These are phyloP conservation scores for Paratilapia polleni DNA, from an alignment of 2,113 vertebrate species.

Conservation along the genomic window DNA sequence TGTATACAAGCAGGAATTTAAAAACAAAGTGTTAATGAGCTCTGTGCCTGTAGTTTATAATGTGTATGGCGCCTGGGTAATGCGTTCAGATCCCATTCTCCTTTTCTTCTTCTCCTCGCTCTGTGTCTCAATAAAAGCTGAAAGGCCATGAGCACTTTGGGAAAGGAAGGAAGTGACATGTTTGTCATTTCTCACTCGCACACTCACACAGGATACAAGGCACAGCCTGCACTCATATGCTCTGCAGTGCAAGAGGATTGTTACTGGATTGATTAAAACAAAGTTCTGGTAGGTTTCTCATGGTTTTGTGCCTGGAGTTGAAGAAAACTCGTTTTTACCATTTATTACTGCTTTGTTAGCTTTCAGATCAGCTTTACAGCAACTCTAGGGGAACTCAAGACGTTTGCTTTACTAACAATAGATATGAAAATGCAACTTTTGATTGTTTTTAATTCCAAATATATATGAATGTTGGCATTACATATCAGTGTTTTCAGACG, in stretches of 20 bases:
- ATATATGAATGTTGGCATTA: not conserved
- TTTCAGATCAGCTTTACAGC: not conserved
- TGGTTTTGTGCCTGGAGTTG: not conserved
- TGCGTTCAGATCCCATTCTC: not conserved
- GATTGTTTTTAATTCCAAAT: not conserved
- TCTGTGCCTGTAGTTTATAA: not conserved
- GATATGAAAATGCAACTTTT: not conserved
- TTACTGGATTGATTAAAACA: conserved; percentile 9
- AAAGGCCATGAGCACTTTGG: conserved; percentile 18
- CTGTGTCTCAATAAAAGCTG: conserved; percentile 31
- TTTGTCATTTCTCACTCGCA: conserved; percentile 27
- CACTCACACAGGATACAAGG: conserved; percentile 44
- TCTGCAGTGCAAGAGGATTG: not conserved
- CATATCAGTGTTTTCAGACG: not conserved
- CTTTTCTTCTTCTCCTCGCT: conserved; percentile 21
- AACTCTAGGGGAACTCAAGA: not conserved
- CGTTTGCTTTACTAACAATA: not conserved
- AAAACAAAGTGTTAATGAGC: not conserved
- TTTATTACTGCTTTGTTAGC: not conserved
- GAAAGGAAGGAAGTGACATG: conserved; percentile 65
- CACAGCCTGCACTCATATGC: conserved; percentile 15
- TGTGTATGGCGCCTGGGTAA: not conserved
- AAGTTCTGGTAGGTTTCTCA: conserved; percentile 39
- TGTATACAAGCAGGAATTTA: not conserved
- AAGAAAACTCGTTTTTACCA: not conserved